Conservation (phyloP, 1,140 invertebrate species). For the Rhagoletis zephyria region DNA sequence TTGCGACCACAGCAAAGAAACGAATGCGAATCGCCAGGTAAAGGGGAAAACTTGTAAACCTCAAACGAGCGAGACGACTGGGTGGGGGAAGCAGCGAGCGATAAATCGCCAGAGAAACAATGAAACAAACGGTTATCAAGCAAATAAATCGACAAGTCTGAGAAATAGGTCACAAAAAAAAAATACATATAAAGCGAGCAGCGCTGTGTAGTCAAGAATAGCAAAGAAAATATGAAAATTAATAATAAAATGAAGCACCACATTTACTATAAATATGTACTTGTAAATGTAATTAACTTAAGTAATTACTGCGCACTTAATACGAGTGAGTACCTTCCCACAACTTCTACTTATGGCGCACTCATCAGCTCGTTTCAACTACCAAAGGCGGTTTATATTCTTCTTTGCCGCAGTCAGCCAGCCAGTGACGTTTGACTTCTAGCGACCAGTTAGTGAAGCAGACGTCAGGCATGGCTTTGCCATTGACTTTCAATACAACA, state of each 20-base stretch:
- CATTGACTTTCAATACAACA: neutral
- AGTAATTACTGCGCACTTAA: too few relatives aligned
- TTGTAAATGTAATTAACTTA: too few relatives aligned
- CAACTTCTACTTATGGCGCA: too few relatives aligned
- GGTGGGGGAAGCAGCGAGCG: neutral
- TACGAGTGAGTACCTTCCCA: too few relatives aligned
- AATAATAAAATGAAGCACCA: too few relatives aligned
- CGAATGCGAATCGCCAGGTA: neutral
- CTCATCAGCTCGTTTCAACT: too few relatives aligned
- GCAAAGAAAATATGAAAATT: too few relatives aligned
- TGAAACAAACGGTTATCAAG: neutral
- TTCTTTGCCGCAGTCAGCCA: neutral
- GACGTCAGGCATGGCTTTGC: neutral
- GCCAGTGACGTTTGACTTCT: neutral
- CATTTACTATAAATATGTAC: too few relatives aligned
- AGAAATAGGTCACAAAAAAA: neutral
- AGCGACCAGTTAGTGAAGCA: neutral
- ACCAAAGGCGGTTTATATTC: too few relatives aligned
- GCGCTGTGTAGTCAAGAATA: too few relatives aligned
- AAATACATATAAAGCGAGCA: neutral
- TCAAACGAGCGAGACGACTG: too few relatives aligned
- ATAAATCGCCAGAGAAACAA: neutral
- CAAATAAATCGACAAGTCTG: neutral
- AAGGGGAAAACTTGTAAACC: neutral
- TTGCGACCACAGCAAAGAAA: neutral